A percentile compares a stretch with the other conserved stretches of the same genome.
Evolutionary conservation across 2,797 vertebrate genomes (phyloP).

Genomic region (Sebastes hubbsi): DNA sequence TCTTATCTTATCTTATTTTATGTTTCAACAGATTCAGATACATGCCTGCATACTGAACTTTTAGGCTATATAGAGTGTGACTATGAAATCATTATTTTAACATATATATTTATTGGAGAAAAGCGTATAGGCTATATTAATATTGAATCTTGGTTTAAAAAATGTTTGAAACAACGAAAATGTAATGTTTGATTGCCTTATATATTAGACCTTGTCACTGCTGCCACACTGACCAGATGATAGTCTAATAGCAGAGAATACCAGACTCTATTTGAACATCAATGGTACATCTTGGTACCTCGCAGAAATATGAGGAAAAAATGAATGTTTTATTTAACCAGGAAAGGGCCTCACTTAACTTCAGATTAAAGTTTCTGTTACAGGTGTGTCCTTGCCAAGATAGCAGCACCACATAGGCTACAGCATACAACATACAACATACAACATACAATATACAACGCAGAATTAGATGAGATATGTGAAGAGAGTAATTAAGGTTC

Average conservation of each 20-base stretch:
- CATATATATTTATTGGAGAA: background rate
- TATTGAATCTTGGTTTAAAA: background rate
- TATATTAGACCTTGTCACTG: background rate
- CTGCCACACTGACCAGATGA: background rate
- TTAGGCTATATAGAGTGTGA: background rate
- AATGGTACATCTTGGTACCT: background rate
- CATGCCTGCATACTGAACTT: background rate
- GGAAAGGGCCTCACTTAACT: background rate
- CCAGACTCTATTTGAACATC: background rate
- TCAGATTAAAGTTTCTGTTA: background rate
- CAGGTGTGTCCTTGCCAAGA: background rate
- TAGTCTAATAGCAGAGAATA: background rate
- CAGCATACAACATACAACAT: too few species aligned
- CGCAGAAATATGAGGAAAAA: background rate
- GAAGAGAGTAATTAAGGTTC: background rate
- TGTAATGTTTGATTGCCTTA: background rate
- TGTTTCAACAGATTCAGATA: background rate
- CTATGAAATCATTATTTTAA: background rate
- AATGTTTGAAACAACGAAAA: background rate
- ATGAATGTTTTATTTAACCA: background rate
- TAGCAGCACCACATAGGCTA: background rate
- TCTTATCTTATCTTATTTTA: too few species aligned
- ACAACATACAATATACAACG: too few species aligned
- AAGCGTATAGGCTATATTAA: fast-evolving
- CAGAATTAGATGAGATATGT: background rate